Evolutionary conservation across 1,140 invertebrate genomes (phyloP), one percentile per base, ranked within the genome.

Genomic region (Drosophila pruinosa): DNA sequence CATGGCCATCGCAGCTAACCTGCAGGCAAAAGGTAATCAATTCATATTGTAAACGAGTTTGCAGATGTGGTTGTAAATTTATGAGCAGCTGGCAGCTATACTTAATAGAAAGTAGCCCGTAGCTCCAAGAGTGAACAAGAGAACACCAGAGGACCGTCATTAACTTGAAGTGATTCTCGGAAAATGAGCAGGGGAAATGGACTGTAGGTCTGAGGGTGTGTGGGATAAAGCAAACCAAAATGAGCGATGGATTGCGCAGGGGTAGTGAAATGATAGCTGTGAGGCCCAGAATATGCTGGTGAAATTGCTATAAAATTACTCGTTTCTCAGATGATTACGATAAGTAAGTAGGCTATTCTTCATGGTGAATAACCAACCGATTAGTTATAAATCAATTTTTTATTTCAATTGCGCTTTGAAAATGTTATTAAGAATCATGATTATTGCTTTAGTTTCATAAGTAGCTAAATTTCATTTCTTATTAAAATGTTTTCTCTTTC

Each of bases 21-120:
- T 57, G 36, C 50, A 21, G 64, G 69, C 54, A 54, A 65, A 78
- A 65, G 62, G 81, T 82, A 85, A 85, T 83, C 79, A 85, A 83
- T 83, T 83, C 81, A 80, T 79, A 85, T 76, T 86, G 76, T 67
- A 56, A 58, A 56, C 24, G 36, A 41, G 69, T 58, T 63, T 50
- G 45, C 58, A 59, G 36, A 19, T 38, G 71, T 59, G 57, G 57
- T 39, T 56, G 22, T 7, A 48, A 73, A 85, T 85, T 86, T 86
- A 86, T 73, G 80, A 73, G 59, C 80, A 76, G 54, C 56, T 57
- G 59, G 59, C 36, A 71, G 53, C 52, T 14, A 41, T 8, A 57
- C 41, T 65, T 57, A 58, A 73, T 71, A 58, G 45, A 52, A 45
- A 63, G 52, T 26, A 34, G 28, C 28, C 15, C 17, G 10, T 45